phyloP scores from a whole-genome alignment of 2,113 vertebrate species.

The Verasper variegatus region DNA sequence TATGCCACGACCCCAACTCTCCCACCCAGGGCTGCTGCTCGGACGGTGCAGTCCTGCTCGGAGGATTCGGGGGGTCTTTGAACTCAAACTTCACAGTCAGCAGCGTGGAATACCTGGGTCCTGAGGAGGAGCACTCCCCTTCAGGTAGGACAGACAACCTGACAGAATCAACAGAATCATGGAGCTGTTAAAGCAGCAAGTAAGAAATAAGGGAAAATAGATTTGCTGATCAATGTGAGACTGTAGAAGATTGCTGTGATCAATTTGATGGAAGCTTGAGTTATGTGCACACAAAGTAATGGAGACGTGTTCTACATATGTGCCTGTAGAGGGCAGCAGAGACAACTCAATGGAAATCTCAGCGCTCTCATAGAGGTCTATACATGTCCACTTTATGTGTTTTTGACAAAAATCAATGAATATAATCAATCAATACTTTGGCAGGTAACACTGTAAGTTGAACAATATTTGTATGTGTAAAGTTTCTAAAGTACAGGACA shows the following conservation, averaged over 20 bases:
- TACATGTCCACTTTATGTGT: too few relatives aligned
- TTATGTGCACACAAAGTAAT: not conserved
- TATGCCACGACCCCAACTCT: constrained; percentile 74
- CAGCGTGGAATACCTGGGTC: constrained; percentile 84
- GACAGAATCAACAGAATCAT: not conserved
- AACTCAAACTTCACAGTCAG: constrained; percentile 79
- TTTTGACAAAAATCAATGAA: too few relatives aligned
- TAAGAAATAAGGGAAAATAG: too few relatives aligned
- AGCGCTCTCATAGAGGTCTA: too few relatives aligned
- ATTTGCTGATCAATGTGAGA: too few relatives aligned
- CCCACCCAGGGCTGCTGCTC: constrained; percentile 81
- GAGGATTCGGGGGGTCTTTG: constrained; percentile 77
- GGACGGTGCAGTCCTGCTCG: constrained; percentile 75
- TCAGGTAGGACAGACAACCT: constrained; percentile 59
- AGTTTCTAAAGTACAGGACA: too few relatives aligned
- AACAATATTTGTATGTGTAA: not conserved
- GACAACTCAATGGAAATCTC: constrained; percentile 6
- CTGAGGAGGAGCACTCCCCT: constrained; percentile 76
- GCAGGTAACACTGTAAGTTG: too few relatives aligned
- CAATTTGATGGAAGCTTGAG: too few relatives aligned
- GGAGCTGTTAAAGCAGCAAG: not conserved
- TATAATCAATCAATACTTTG: too few relatives aligned
- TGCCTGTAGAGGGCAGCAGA: constrained; percentile 72
- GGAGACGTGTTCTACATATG: not conserved
- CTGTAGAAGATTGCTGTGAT: too few relatives aligned